These are phyloP conservation scores for Spinus olivaceus DNA, from an alignment of 2,797 vertebrate genomes.

Conservation along the genomic window DNA sequence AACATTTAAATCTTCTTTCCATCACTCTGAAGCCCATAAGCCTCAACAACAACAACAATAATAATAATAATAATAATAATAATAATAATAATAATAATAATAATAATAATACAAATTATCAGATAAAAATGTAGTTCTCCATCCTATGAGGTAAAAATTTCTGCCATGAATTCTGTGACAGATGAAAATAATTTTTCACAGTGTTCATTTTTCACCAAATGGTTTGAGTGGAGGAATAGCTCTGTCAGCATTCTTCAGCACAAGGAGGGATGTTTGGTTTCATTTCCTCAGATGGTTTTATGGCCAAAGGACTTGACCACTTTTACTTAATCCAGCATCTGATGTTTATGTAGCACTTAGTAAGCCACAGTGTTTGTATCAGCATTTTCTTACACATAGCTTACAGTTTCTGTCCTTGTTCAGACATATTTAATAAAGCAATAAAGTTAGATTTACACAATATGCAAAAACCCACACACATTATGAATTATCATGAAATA, in stretches of 20 bases:
- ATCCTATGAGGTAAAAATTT: neutral
- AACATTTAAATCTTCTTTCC: neutral
- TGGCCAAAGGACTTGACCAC: neutral
- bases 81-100: too few relatives aligned
- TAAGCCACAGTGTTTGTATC: slow-evolving; percentile 22
- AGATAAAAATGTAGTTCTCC: neutral
- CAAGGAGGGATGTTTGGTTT: neutral
- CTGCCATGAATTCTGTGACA: neutral
- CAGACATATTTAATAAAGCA: slow-evolving; percentile 26
- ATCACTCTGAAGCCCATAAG: neutral
- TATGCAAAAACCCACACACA: neutral
- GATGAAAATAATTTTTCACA: neutral
- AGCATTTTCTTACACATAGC: neutral
- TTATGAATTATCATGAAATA: slow-evolving; percentile 4
- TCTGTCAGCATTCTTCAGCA: neutral
- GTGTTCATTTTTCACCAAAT: neutral
- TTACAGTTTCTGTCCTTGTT: slow-evolving; percentile 34
- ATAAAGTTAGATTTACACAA: slow-evolving; percentile 41
- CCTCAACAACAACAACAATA: neutral
- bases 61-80: neutral
- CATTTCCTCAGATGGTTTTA: slow-evolving; percentile 5
- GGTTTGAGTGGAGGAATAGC: neutral
- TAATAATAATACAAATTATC: neutral
- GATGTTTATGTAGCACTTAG: slow-evolving; percentile 40
- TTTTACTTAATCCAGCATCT: slow-evolving; percentile 38